Base-by-base conservation (phyloP, 2,888 invertebrate genomes). In the Drosophila leonis region DNA sequence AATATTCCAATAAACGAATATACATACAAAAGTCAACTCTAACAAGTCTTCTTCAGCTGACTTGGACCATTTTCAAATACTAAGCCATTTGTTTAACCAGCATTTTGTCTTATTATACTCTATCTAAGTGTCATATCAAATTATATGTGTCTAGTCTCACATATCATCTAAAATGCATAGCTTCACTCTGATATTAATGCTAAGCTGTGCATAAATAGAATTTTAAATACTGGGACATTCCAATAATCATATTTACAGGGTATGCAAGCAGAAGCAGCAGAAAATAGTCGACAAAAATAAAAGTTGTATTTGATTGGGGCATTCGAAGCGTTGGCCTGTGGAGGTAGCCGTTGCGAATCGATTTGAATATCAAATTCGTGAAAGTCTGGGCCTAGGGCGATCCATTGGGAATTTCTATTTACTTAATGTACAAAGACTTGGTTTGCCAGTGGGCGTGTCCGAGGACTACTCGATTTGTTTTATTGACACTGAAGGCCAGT, bases 401-500 rank as follows among this genome's bases (percentile, higher is more conserved):
- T 57, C 13, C 10, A 63, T 62, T 29, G 18, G 18, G 9, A 12
- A 41, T 39, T 39, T n/a, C 33, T 33, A 15, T 20, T 35, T 13
- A 29, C 27, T 10, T 13, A 42, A 54, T 33, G n/a, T 10, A 3
- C 6, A 35, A n/a, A 59, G n/a, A 42, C 46, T 59, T 51, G 62
- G 0, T 41, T 18, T 42, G 10, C 9, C 20, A 18, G 46, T 62
- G 2, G 51, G 72, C 37, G 71, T 51, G 37, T 13, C 35, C 41
- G 37, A 24, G 18, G 10, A 27, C 41, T 46, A 3, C 20, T 29
- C 33, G 59, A 29, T 68, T 68, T 51, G 39, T 56, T 52, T 56
- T 65, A 54, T 62, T 74, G 66, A 74, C 72, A 72, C 56, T 65
- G 51, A 65, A 68, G 59, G 55, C 41, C 63, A 59, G 42, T 72